Base-by-base conservation (phyloP, 2,888 invertebrate species). In the Chymomyza amoena region DNA sequence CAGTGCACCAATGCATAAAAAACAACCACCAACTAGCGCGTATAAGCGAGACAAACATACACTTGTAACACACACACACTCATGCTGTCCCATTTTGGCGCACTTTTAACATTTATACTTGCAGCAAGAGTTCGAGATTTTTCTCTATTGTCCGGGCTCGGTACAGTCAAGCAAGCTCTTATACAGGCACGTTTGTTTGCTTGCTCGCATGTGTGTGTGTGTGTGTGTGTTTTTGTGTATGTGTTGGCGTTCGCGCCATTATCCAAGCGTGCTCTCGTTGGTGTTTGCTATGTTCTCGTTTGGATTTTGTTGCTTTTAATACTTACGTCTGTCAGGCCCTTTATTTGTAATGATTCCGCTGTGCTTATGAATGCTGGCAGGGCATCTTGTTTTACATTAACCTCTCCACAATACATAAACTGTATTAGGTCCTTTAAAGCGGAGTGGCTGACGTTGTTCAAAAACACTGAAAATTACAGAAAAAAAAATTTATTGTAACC, bases 351-450 rank as follows among this genome's bases (percentile, higher is more conserved):
- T 88, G 94, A 94, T 93, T 95, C 94, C 90, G 94, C 94, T 89
- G 95, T 95, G 92, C 94, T 94, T 90, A 95, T 94, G 92, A 95
- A 94, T 85, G 94, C 94, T 86, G 94, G 94, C 92, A 95, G 93
- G 76, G 95, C 95, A 92, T 95, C 94, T 92, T 95, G 94, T 91
- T 94, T 94, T 88, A 95, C 94, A 93, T 95, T 94, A 88, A 94
- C 94, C 92, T 95, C 94, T 77, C 94, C 94, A 91, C 94, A 94
- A 89, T 95, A 95, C 94, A 95, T 95, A 92, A 95, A 95, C 90
- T 94, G 94, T 92, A 95, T 93, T 90, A 95, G 93, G 92, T 94
- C 94, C 92, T 94, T 93, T 89, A 95, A 92, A 87, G 94, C 94
- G 83, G 94, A 93, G 92, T 94, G 94, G 92, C 94, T 94, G 83